Conservation (phyloP, 2,797 vertebrate species). For the Ptychadena robeensis region DNA sequence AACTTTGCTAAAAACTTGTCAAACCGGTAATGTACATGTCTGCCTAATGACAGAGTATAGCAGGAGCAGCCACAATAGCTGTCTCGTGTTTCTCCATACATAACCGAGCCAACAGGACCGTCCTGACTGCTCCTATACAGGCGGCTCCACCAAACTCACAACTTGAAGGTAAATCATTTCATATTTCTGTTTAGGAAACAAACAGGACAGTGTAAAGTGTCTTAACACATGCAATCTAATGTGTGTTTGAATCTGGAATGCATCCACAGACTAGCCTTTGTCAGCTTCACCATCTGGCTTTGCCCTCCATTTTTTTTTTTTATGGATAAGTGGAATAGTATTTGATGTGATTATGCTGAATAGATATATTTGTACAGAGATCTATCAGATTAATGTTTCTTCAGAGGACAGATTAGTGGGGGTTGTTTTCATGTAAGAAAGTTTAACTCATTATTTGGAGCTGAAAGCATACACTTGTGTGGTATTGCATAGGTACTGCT, state of each 20-base stretch:
- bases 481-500: neutral
- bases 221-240: neutral
- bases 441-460: neutral
- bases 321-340: neutral
- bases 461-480: neutral
- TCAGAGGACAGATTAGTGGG: neutral
- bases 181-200: neutral
- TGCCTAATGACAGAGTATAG: conserved; percentile 48
- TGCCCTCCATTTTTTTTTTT: neutral
- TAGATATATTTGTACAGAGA: conserved; percentile 11
- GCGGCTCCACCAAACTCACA: neutral
- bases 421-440: neutral
- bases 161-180: conserved; percentile 39
- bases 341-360: conserved; percentile 26
- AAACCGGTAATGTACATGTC: conserved; percentile 55
- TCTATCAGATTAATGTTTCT: neutral
- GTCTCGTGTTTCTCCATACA: conserved; percentile 27
- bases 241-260: neutral
- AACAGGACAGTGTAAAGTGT: neutral
- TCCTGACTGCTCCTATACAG: neutral
- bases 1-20: conserved; percentile 49
- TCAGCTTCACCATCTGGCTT: too few species aligned
- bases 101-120: conserved; percentile 1
- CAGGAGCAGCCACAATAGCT: conserved; percentile 30
- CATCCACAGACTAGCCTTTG: neutral